phyloP scores from a whole-genome alignment of 2,113 vertebrate species.

The Urocolius indicus region DNA sequence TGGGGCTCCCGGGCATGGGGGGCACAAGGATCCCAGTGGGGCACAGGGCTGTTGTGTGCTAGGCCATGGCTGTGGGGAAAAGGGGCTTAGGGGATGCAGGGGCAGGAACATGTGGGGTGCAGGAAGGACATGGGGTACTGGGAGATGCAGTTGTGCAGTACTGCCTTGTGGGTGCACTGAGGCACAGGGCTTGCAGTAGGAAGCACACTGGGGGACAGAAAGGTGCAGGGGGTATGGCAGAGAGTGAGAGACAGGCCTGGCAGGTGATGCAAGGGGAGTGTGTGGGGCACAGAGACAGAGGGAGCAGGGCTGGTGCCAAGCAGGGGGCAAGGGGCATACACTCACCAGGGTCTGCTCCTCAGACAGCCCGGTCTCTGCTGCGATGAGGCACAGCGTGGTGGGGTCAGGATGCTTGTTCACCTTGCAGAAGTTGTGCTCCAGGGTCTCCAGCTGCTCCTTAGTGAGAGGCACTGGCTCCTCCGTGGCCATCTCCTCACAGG shows the following conservation, averaged over 20 bases:
- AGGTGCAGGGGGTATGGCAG: rapidly evolving
- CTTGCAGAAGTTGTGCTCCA: slow-evolving; percentile 81
- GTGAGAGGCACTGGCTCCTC: slow-evolving; percentile 68
- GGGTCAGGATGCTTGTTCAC: slow-evolving; percentile 80
- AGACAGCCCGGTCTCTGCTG: slow-evolving; percentile 75
- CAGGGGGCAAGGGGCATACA: rapidly evolving
- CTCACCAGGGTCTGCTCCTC: slow-evolving; percentile 82
- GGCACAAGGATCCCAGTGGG: background rate
- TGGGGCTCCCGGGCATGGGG: rapidly evolving
- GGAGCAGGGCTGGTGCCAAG: background rate
- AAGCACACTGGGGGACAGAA: background rate
- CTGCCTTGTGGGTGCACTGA: background rate
- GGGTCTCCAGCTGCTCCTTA: slow-evolving; percentile 79
- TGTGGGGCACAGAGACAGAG: background rate
- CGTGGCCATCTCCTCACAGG: slow-evolving; percentile 52
- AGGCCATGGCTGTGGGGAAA: background rate
- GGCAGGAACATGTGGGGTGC: rapidly evolving
- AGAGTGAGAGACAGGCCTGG: background rate
- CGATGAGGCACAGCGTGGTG: slow-evolving; percentile 79
- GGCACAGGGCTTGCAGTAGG: background rate
- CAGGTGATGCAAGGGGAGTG: background rate
- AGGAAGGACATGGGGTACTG: background rate
- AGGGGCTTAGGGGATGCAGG: background rate
- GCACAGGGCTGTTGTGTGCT: background rate
- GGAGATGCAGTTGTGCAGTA: background rate